phyloP scores from a whole-genome alignment of 2,888 invertebrate species.

The Metacarcinus magister region DNA sequence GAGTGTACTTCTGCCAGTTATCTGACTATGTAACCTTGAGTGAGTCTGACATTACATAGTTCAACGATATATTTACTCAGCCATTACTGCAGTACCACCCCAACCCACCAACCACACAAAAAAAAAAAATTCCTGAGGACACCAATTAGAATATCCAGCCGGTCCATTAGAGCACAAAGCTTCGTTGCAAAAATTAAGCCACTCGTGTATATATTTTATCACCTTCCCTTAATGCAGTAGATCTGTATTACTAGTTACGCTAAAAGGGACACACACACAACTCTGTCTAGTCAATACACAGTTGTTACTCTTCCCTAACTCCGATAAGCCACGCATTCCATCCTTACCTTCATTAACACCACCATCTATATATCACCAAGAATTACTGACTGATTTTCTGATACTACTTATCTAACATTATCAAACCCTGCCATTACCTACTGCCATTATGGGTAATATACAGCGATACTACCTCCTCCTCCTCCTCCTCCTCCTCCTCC shows the following conservation, averaged over 20 bases:
- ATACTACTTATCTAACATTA: neutral
- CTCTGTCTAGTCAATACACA: no score
- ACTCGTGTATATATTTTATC: neutral
- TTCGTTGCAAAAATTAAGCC: neutral
- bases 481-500: neutral
- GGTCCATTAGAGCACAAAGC: neutral
- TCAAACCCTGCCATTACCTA: neutral
- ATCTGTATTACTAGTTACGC: neutral
- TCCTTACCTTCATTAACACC: neutral
- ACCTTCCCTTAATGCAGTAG: neutral
- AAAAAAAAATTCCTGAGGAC: neutral
- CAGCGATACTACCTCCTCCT: neutral
- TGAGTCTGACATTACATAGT: neutral
- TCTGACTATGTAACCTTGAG: no score
- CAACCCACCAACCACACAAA: no score
- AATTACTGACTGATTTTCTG: neutral
- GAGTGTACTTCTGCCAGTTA: no score
- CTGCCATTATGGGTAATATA: neutral
- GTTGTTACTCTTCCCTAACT: no score
- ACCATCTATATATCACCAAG: neutral
- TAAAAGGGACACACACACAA: neutral
- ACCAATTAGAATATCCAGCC: neutral
- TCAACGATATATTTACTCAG: neutral
- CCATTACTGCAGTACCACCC: neutral
- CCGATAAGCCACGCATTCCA: no score